Evolutionary conservation across 2,113 vertebrate species (phyloP), one percentile per base, ranked within the genome.

Genomic region (Paradisaea rubra): DNA sequence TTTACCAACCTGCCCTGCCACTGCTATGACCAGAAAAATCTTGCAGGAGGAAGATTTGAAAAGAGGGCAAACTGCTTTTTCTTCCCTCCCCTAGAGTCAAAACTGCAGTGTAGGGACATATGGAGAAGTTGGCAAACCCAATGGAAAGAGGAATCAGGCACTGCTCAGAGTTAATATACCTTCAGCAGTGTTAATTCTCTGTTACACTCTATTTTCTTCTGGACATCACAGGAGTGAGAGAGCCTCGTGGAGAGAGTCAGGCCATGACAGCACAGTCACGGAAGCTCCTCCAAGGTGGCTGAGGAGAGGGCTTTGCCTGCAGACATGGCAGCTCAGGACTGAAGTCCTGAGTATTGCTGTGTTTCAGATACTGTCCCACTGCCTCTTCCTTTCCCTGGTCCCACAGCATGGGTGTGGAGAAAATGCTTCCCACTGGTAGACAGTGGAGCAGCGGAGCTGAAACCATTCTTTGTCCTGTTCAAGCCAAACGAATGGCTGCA

Each of bases 251-350:
- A 14, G 20, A 70, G 9, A 79, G 68, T 31, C 50, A 52, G 41
- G 19, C 23, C 77, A n/a, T 0, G 11, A 27, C 20, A 78, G 37
- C 45, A 31, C 20, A n/a, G 42, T 4, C 69, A 33, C 9, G 9
- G 13, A 60, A 41, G 19, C 42, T 65, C 15, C 39, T 56, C 52
- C 39, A 47, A 5, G 33, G 52, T 7, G 37, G 45, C 0, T 83
- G 44, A 56, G 59, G n/a, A 52, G 37, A 33, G 2, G 13, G 17
- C 18, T 54, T 61, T 60, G 56, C 49, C 37, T 78, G 39, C 0
- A 0, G 19, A 35, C 7, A 2, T 4, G 9, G 11, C 12, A 17
- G 2, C 15, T 81, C 60, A 42, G 41, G 25, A n/a, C 4, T 1
- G 21, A 39, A 82, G 24, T 64, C 27, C 33, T 25, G 39, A 79